Evolutionary conservation across 1,140 invertebrate genomes (phyloP).

Genomic region (Zaprionus lachaisei): DNA sequence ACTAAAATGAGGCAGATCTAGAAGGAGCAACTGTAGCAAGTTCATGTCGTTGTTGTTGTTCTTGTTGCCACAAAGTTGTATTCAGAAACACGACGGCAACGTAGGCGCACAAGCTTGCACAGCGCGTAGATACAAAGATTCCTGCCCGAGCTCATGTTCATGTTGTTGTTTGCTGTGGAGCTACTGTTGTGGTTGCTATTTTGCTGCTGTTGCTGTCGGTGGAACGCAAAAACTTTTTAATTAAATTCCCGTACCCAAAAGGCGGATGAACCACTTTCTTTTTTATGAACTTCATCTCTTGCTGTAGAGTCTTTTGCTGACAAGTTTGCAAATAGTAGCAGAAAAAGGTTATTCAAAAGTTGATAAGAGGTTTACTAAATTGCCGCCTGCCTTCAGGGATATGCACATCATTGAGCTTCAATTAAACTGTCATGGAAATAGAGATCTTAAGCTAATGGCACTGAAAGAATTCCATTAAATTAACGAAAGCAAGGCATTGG

Average conservation of each 20-base stretch:
- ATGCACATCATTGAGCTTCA: constrained; percentile 3
- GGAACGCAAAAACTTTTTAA: constrained; percentile 73
- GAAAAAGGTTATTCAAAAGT: constrained; percentile 60
- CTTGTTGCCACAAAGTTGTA: constrained; percentile 50
- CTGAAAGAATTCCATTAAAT: neutral
- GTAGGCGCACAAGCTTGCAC: constrained; percentile 31
- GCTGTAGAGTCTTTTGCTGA: constrained; percentile 43
- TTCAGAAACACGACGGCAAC: constrained; percentile 13
- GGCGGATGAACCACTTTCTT: constrained; percentile 44
- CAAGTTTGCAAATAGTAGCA: constrained; percentile 60
- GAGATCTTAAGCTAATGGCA: neutral
- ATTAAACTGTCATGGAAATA: neutral
- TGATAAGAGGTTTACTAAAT: constrained; percentile 28
- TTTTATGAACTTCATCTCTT: constrained; percentile 32
- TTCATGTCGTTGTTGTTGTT: constrained; percentile 4
- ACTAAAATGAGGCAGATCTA: constrained; percentile 54
- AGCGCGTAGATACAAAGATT: constrained; percentile 17
- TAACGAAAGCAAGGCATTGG: neutral
- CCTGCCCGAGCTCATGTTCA: neutral
- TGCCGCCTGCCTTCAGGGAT: neutral
- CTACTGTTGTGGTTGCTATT: constrained; percentile 26
- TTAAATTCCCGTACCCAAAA: constrained; percentile 64
- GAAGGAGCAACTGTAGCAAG: constrained; percentile 24
- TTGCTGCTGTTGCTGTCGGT: constrained; percentile 28
- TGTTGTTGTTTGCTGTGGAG: constrained; percentile 29